Evolutionary conservation across 2,113 vertebrate species (phyloP).

Genomic region (Myrmecobius fasciatus): DNA sequence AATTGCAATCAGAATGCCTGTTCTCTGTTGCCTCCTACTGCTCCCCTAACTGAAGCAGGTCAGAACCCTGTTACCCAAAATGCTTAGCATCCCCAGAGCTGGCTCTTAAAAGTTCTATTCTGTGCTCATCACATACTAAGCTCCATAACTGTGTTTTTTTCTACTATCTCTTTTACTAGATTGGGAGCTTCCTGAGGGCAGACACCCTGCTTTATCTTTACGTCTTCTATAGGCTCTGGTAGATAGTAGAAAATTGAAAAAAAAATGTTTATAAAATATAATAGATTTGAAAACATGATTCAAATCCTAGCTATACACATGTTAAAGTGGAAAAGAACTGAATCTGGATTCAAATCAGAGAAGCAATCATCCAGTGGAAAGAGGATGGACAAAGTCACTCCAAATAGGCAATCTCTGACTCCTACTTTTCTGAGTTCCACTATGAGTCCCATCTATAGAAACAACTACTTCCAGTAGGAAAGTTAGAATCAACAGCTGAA

Average conservation of each 20-base stretch:
- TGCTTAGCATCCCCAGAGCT: not conserved
- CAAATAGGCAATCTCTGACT: not conserved
- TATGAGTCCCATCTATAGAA: not conserved
- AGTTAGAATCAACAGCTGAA: not conserved
- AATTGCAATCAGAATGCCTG: no score
- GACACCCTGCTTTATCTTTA: not conserved
- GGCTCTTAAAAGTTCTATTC: not conserved
- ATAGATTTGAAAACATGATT: not conserved
- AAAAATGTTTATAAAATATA: not conserved
- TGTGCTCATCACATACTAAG: not conserved
- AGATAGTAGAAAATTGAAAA: not conserved
- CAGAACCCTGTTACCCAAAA: not conserved
- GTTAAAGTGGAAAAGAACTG: not conserved
- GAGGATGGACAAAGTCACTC: not conserved
- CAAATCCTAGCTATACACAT: not conserved
- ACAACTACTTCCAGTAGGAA: not conserved
- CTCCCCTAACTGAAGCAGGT: not conserved
- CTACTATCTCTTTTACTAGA: not conserved
- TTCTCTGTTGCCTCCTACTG: not conserved
- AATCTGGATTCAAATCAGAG: not conserved
- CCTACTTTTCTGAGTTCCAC: not conserved
- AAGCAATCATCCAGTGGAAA: not conserved
- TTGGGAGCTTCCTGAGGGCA: not conserved
- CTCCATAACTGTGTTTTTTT: not conserved
- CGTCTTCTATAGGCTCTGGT: not conserved